These are phyloP conservation scores for Cladorhizidae sp. DNA, from an alignment of 37 sponge, comb jelly and placozoan genomes.

Conservation along the genomic window DNA sequence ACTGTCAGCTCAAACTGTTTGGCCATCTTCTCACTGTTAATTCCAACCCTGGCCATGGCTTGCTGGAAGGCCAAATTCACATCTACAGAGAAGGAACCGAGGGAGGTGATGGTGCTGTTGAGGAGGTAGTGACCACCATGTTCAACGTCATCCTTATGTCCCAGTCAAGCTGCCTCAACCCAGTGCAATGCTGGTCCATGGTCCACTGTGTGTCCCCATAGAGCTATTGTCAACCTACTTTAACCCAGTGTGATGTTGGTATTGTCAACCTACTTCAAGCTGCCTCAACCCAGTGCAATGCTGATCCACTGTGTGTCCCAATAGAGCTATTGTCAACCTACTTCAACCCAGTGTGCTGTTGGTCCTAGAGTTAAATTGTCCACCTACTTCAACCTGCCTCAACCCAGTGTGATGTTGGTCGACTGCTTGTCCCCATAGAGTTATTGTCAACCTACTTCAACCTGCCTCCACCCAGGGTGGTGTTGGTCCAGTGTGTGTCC, in stretches of 20 bases:
- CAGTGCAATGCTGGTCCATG: background rate
- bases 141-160: no score
- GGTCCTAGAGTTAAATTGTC: no score
- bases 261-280: no score
- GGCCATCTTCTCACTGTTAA: slow-evolving; percentile 46
- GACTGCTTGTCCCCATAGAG: background rate
- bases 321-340: no score
- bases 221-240: no score
- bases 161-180: no score
- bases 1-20: slow-evolving; percentile 60
- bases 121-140: background rate
- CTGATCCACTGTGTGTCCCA: background rate
- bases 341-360: no score
- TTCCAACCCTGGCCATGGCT: slow-evolving; percentile 53
- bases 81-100: slow-evolving; percentile 39
- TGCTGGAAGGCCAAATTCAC: slow-evolving; percentile 80
- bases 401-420: no score
- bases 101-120: background rate
- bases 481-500: no score
- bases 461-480: background rate
- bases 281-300: background rate
- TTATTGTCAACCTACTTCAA: background rate
- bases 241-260: background rate
- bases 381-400: no score
- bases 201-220: no score